Evolutionary conservation across 35 echinoderm and acorn worm species (phyloP).

Genomic region (Diadema setosum): DNA sequence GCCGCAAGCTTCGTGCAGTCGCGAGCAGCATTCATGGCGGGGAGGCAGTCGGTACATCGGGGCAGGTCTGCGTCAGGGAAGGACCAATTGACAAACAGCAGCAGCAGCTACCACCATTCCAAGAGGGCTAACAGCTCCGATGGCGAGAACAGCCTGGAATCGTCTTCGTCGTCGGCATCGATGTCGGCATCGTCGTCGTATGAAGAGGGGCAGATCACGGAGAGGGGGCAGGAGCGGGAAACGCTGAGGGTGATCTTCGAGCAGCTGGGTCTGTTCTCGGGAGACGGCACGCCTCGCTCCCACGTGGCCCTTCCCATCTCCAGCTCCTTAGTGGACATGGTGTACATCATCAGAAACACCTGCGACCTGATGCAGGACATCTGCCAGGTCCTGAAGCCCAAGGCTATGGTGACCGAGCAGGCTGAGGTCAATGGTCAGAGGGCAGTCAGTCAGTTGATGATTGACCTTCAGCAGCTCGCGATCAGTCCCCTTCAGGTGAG

Average conservation of each 20-base stretch:
- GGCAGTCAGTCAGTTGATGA: background rate
- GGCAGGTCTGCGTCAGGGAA: background rate
- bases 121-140: background rate
- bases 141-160: background rate
- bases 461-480: background rate
- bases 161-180: background rate
- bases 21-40: background rate
- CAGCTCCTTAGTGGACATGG: background rate
- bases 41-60: background rate
- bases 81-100: background rate
- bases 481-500: background rate
- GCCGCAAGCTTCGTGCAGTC: background rate
- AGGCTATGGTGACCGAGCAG: background rate
- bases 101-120: background rate
- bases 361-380: slow-evolving; percentile 6
- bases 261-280: background rate
- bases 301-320: background rate
- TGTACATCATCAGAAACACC: background rate
- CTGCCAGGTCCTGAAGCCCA: background rate
- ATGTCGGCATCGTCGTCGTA: background rate
- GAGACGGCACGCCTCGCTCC: background rate
- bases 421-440: background rate
- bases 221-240: background rate
- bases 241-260: background rate
- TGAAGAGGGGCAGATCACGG: background rate